Base-by-base conservation (phyloP, 2,888 invertebrate species). In the Dynastes grantii region DNA sequence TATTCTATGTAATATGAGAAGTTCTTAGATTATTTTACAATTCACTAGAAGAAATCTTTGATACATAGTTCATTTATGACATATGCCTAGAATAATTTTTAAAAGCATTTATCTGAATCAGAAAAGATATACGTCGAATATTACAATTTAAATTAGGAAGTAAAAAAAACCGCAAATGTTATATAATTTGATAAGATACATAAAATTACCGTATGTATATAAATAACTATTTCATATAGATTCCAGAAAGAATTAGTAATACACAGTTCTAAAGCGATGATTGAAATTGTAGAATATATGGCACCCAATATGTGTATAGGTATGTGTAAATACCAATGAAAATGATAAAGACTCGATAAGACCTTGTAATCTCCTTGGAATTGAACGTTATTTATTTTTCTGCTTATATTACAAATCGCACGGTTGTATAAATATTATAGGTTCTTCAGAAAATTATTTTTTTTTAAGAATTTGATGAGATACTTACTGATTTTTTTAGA, bases 401-500 rank as follows among this genome's bases (percentile, higher is more conserved):
- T 61, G 45, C 11, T 45, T 45, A 45, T 45, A 45, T 11, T 2
- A 8, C 45, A 2, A 45, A 45, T 45, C 53, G 9, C 9, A n/a
- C 53, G 53, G n/a, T 53, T n/a, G 53, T 11, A 9, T 37, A 37
- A 53, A n/a, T 6, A 32, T 64, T 61, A 16, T 16, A 3, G 16
- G 16, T 61, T 22, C 13, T 27, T 27, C 13, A 3, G 29, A 63
- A 63, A 37, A 5, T 37, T 0, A 5, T 5, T 63, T 63, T 1
- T 8, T 53, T 29, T 55, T 0, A 11, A 37, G n/a, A 61, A 22
- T 29, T 61, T 8, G 29, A 29, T 61, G 6, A 13, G 13, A n/a
- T 53, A 90, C 92, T 91, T 88, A 93, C 94, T 90, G 80, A 93
- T 91, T 84, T 92, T 92, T 85, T 93, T 93, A 63, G 93, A 92